Conservation (phyloP, 2,113 vertebrate species). For the Aegithalos caudatus region DNA sequence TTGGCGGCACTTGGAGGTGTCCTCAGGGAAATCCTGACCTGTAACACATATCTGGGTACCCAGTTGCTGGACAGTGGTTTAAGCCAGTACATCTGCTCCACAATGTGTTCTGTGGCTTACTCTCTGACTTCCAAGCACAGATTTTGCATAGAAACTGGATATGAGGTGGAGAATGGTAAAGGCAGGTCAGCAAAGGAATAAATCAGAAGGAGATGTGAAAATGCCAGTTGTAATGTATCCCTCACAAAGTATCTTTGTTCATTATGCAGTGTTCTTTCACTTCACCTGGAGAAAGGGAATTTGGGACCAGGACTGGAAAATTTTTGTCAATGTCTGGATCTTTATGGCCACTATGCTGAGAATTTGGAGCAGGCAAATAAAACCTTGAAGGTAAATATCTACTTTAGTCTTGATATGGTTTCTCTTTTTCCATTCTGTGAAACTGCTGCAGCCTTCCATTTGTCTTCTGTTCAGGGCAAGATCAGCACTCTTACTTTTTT, state of each 20-base stretch:
- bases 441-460: background rate
- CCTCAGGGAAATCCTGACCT: background rate
- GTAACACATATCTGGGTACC: background rate
- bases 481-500: background rate
- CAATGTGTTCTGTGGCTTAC: background rate
- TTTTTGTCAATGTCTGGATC: constrained; percentile 80
- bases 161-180: background rate
- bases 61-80: background rate
- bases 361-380: constrained; percentile 81
- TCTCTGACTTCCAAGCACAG: background rate
- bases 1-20: background rate
- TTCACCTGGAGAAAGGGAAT: constrained; percentile 79
- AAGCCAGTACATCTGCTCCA: background rate
- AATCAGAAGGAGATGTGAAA: background rate
- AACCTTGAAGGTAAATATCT: constrained; percentile 76
- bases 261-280: constrained; percentile 75
- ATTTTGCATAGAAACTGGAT: background rate
- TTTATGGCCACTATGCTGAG: constrained; percentile 82
- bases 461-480: background rate
- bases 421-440: background rate
- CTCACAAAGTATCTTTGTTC: background rate
- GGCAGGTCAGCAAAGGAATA: background rate
- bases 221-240: background rate
- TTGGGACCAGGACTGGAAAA: constrained; percentile 78
- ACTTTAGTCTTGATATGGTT: background rate